These are phyloP conservation scores for Eucera pruinosa DNA, from an alignment of 2,888 invertebrate species.

Conservation along the genomic window DNA sequence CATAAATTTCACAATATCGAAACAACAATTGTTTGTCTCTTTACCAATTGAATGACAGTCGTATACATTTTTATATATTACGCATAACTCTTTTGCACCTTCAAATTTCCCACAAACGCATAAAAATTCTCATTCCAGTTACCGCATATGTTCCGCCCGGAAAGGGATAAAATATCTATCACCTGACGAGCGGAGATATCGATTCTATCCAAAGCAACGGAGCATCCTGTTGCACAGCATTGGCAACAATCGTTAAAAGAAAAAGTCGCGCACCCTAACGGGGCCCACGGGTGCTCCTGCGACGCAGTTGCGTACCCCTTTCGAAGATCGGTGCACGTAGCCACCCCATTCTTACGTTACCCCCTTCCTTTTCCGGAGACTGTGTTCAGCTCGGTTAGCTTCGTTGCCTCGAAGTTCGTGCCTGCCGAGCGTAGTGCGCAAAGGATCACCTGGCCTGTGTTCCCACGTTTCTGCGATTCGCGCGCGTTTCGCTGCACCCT, in stretches of 20 bases:
- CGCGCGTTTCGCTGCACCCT: conserved; percentile 78
- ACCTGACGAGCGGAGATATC: too few relatives aligned
- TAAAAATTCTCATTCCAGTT: too few relatives aligned
- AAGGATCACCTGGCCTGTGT: conserved; percentile 83
- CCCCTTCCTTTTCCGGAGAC: conserved; percentile 62
- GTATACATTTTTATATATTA: too few relatives aligned
- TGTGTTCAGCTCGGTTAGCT: conserved; percentile 54
- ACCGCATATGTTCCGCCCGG: too few relatives aligned
- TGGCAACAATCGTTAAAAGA: background rate
- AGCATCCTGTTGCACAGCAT: background rate
- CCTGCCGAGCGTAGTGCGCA: conserved; percentile 47
- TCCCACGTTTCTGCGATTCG: conserved; percentile 84
- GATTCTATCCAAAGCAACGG: background rate
- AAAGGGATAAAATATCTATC: too few relatives aligned
- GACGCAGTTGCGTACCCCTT: conserved; percentile 68
- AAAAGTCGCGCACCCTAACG: conserved; percentile 20
- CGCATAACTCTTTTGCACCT: too few relatives aligned
- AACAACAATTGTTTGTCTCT: too few relatives aligned
- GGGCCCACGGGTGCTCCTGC: conserved; percentile 18
- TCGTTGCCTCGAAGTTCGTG: conserved; percentile 66
- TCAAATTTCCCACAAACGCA: too few relatives aligned
- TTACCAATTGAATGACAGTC: too few relatives aligned
- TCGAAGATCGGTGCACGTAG: conserved; percentile 51
- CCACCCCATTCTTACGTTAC: conserved; percentile 61
- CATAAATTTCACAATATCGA: too few relatives aligned